Base-by-base conservation (phyloP, 2,113 vertebrate species). In the Mustela nigripes region DNA sequence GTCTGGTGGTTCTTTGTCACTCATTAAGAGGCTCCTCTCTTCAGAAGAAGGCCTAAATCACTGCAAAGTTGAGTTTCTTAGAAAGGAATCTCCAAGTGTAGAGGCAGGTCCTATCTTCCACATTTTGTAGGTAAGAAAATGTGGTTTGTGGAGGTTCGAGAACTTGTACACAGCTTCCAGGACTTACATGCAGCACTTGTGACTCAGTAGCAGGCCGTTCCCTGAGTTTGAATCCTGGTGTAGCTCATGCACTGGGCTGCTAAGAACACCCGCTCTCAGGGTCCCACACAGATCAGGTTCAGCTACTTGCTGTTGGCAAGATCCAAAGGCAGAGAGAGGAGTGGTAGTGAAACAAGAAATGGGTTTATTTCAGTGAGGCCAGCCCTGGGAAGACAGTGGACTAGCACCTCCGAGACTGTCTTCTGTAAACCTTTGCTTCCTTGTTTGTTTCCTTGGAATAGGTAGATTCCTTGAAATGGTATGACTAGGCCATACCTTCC, bases 371-470 rank as follows among this genome's bases (percentile, higher is more conserved):
- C 31, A 12, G 11, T 24, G 71, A 73, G 36, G 36, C 71, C 71
- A 73, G 5, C 36, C 22, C 21, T 2, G 4, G 71, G 71, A 42
- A 73, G 71, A 73, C 71, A 73, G 36, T 8, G 4, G 21, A 42
- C 36, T 42, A 42, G 36, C 2, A 5, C 12, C 21, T 42, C 71
- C 22, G 24, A 73, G 69, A 42, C 36, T 24, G 21, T 73, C 11
- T 73, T 36, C 22, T 73, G 21, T 73, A 73, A 73, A 73, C 36
- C 42, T 74, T 82, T 62, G 26, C 39, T 31, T 76, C 18, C 69
- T 82, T 89, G 39, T 76, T 36, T 93, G 1, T 79, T 95, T 96
- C 39, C 28, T 95, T 95, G 42, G 50, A 26, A 36, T 33, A 82
- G 45, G 65, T 33, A 78, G 60, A 82, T 69, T 78, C 33, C 28